Evolutionary conservation across 2,797 vertebrate genomes (phyloP), one percentile per base, ranked within the genome.

Genomic region (Philypnodon macrostomus): DNA sequence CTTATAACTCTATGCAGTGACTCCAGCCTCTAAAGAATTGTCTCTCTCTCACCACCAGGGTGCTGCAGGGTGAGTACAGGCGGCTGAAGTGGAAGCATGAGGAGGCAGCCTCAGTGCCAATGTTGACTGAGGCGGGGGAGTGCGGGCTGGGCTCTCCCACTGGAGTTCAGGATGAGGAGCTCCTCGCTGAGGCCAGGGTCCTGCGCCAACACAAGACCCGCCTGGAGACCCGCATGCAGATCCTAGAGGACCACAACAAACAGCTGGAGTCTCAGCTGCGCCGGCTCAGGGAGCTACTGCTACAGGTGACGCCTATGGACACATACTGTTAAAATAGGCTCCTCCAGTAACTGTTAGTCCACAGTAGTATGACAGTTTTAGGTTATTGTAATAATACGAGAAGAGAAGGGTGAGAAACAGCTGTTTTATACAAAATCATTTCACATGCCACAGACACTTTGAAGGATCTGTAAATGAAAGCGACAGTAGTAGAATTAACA

Each of bases 211-310:
- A 98, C 87, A 98, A 98, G 83, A 95, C 91, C 24, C 94, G 94
- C 11, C 88, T 98, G 71, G 96, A 98, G 83, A 98, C 96, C 0
- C 93, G 96, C 4, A 98, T 98, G 96, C 95, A 98, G 89, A 98
- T 98, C 78, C 85, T 98, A 58, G 96, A 98, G 75, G 96, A 98
- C 68, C 96, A 98, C 88, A 98, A 98, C 87, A 98, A 96, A 70
- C 96, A 98, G 78, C 86, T 98, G 26, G 96, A 98, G 75, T 98
- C 96, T 0, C 96, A 98, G 84, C 86, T 98, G 47, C 90, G 85
- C 58, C 86, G 96, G 64, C 90, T 98, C 72, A 89, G 96, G 69
- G 95, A 97, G 79, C 87, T 98, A 33, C 90, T 98, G 46, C 84
- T 98, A 59, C 96, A 98, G 94, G 96, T 16, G 34, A 4, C 2